Conservation (phyloP, 2,888 invertebrate genomes). For the Polylopha cassiicola region DNA sequence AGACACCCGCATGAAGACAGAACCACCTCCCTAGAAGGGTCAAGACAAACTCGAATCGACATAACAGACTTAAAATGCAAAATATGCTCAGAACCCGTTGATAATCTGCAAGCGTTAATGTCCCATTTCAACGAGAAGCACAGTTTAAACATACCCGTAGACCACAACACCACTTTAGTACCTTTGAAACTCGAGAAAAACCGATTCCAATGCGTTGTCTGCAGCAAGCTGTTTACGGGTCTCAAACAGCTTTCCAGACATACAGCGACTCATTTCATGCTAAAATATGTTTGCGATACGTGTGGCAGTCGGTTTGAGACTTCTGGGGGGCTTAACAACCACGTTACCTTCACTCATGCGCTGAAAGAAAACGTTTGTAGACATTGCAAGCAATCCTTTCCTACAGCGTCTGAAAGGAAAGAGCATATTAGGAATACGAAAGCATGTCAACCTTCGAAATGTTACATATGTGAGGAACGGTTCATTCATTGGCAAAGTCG, state of each 20-base stretch:
- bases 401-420: slow-evolving; percentile 7
- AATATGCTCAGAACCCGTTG: not conserved
- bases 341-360: slow-evolving; percentile 7
- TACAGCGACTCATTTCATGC: slow-evolving; percentile 9
- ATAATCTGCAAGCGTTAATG: slow-evolving; percentile 1
- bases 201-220: slow-evolving; percentile 10
- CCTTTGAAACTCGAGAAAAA: slow-evolving; percentile 11
- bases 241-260: slow-evolving; percentile 12
- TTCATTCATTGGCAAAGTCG: slow-evolving; percentile 10
- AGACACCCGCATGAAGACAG: slow-evolving; percentile 1
- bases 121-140: slow-evolving; percentile 8
- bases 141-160: not conserved
- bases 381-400: slow-evolving; percentile 17
- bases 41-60: slow-evolving; percentile 9
- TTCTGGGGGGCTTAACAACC: slow-evolving; percentile 2
- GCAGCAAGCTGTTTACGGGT: slow-evolving; percentile 4
- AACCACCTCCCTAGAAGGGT: not conserved
- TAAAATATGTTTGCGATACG: slow-evolving; percentile 15
- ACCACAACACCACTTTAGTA: slow-evolving; percentile 9
- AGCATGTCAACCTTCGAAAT: slow-evolving; percentile 15
- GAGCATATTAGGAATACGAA: slow-evolving; percentile 16
- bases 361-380: slow-evolving; percentile 8
- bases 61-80: slow-evolving; percentile 14
- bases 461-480: slow-evolving; percentile 15
- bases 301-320: slow-evolving; percentile 25